phyloP scores from a whole-genome alignment of 2,113 vertebrate genomes.

The Macquaria australasica region DNA sequence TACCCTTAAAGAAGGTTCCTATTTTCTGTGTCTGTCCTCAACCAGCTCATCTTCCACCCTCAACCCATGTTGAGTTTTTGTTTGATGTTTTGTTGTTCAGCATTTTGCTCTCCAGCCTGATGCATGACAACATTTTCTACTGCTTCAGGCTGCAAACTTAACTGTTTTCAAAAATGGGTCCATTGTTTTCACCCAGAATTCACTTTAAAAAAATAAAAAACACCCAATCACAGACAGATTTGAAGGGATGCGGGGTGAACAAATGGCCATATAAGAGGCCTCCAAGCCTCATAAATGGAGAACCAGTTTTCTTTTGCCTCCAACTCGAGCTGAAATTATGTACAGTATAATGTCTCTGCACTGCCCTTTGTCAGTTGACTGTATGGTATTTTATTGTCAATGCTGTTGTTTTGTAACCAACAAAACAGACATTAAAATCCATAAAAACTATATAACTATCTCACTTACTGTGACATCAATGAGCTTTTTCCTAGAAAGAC shows the following conservation, averaged over 20 bases:
- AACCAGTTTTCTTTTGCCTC: neutral
- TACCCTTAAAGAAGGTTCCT: slow-evolving; percentile 5
- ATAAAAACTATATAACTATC: no score
- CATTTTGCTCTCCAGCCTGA: neutral
- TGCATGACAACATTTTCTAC: neutral
- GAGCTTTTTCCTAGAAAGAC: neutral
- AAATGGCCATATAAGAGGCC: neutral
- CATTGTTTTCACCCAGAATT: slow-evolving; percentile 12
- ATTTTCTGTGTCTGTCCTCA: neutral
- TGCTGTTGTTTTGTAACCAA: neutral
- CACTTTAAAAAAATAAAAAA: neutral
- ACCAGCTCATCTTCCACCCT: neutral
- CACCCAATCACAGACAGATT: neutral
- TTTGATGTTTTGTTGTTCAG: slow-evolving; percentile 9
- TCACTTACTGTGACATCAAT: neutral
- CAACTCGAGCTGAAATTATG: neutral
- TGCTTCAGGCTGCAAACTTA: slow-evolving; percentile 5
- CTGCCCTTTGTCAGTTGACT: neutral
- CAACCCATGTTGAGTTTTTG: neutral
- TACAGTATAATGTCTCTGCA: neutral
- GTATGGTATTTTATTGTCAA: neutral
- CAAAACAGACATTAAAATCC: neutral
- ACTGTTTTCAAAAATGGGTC: slow-evolving; percentile 2
- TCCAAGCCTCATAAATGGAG: neutral
- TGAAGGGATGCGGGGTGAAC: neutral